phyloP scores from a whole-genome alignment of 2,797 vertebrate genomes.

The Emydoidea blandingii region DNA sequence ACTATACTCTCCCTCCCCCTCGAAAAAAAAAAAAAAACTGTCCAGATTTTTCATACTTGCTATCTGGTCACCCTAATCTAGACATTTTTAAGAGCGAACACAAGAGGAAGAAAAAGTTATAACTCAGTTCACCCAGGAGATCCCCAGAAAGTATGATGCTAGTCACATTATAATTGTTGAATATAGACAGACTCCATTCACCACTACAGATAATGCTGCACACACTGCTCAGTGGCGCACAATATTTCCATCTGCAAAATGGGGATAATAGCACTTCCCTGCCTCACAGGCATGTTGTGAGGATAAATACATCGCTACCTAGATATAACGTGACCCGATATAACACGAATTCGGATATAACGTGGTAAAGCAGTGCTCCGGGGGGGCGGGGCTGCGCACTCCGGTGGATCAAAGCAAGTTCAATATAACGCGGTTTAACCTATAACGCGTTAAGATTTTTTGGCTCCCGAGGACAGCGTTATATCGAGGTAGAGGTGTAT shows the following conservation, averaged over 20 bases:
- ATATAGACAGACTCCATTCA: background rate
- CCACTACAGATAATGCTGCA: background rate
- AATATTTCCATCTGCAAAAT: background rate
- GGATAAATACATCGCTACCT: background rate
- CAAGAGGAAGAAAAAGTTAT: background rate
- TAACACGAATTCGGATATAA: too few species aligned
- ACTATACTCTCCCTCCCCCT: background rate
- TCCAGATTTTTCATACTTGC: background rate
- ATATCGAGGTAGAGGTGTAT: background rate
- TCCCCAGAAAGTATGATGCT: background rate
- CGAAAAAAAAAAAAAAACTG: background rate
- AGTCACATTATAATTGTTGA: background rate
- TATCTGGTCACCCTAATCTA: background rate
- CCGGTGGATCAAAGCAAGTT: too few species aligned
- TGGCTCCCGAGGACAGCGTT: too few species aligned
- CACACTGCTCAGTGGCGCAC: background rate
- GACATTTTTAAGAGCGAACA: background rate
- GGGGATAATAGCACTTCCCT: background rate
- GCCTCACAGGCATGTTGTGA: background rate
- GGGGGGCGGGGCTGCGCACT: too few species aligned
- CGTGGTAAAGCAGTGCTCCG: too few species aligned
- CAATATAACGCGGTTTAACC: too few species aligned
- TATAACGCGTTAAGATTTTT: too few species aligned
- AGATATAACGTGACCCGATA: too few species aligned
- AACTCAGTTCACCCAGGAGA: background rate